Evolutionary conservation across 2,797 vertebrate species (phyloP), one percentile per base, ranked within the genome.

Genomic region (Siniperca obscura): DNA sequence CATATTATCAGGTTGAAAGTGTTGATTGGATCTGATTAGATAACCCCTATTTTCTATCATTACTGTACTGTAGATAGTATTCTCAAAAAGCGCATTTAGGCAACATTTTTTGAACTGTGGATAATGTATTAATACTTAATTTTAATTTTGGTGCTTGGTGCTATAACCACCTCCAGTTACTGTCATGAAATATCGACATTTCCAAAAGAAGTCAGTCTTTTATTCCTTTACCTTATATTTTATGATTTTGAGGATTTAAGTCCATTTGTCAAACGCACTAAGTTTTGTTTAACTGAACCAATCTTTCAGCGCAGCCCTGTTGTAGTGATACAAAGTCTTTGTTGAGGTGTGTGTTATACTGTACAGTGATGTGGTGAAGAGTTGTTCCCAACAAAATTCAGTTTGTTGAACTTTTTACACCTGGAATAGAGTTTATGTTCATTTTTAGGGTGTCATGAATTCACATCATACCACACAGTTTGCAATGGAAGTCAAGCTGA

Each of bases 281-380:
- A 34, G 70, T 78, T 46, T 1, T 76, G 11, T 69, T 19, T 1
- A 68, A 50, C 3, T 1, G 14, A 65, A 42, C 12, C n/a, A 74
- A 8, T 84, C 67, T 60, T 61, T 83, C 2, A 44, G 52, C 21
- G 0, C 74, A 78, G 55, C 55, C 75, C 59, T 68, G 60, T 74
- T 60, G 61, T 57, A 81, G 3, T 61, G 16, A 40, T 36, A 65
- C 30, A 42, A 55, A 87, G 40, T 72, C 76, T 78, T 65, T 67
- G 22, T 70, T 40, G 38, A 60, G 36, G 8, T 56, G 62, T 70
- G 70, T 69, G 1, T 76, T 66, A 16, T 14, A 34, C 5, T 42
- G 36, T 48, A 34, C 36, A 42, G 30, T 22, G 61, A 50, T 27
- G 27, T 82, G n/a, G 25, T 78, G 12, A 86, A 71, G 19, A 50